Base-by-base conservation (phyloP, 1,140 invertebrate species). In the Apis mellifera region DNA sequence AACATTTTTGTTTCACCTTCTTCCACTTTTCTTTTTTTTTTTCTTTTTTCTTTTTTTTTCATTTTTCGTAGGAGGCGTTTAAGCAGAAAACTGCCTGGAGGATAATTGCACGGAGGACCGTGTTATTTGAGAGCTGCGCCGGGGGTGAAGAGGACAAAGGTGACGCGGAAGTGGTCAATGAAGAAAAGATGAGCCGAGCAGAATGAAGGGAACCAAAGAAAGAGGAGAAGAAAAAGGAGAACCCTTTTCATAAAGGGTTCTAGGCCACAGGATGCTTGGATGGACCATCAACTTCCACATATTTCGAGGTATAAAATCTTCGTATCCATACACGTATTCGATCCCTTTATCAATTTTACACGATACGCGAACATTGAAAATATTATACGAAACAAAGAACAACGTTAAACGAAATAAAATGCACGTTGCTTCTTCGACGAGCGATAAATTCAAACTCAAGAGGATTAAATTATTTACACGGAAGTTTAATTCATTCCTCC, bases 81-180 rank as follows among this genome's bases (percentile, higher is more conserved):
- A 89, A 92, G 89, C 88, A 89, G 90, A 92, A 92, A 93, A 92
- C 86, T 85, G 90, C 84, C 88, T 84, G 84, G 86, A 91, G 84
- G 87, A 92, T 92, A 92, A 92, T 93, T 92, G 90, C 90, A 75
- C 76, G 64, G 85, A 87, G 85, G 88, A 83, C 82, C 72, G 83
- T 85, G 73, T 64, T 62, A 74, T 79, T 84, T 80, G 76, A 84
- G 85, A 78, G 83, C 71, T 69, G 12, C 54, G 79, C 50, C 75
- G 42, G 42, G 64, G 62, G 42, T 76, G 83, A 32, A 50, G 84
- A 84, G 73, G 85, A 91, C 78, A 85, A 89, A 78, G 83, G 65
- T 69, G 26, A 54, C 74, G 68, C 70, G 42, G 83, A 83, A 84
- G 73, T 57, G 70, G 78, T 76, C 74, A 71, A 74, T 69, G 64